Base-by-base conservation (phyloP, 2,888 invertebrate species). In the Pammene aurita region DNA sequence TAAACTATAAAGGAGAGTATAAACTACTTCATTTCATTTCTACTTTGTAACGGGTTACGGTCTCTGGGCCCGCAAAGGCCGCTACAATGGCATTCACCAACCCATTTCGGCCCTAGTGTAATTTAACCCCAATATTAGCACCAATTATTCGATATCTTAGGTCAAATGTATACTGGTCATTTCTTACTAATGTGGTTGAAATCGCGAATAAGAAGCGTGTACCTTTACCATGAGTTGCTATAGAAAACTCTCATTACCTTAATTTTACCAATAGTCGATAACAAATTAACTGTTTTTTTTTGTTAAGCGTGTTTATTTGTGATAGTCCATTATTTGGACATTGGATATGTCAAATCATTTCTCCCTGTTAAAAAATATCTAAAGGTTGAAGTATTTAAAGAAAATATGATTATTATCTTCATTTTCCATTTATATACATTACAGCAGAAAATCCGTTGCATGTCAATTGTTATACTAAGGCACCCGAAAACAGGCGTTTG, bases 41-140 rank as follows among this genome's bases (percentile, higher is more conserved):
- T 14, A 44, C 58, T 58, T 11, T 26, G 44, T 10, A 2, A 9
- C n/a, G 34, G 26, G 58, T 46, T 44, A 34, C 44, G 44, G 34
- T 44, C 58, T 6, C 58, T 11, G 44, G 42, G 44, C 14, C 44
- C 44, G 58, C 58, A 34, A 57, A 57, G n/a, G 26, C 44, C 44
- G 18, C 18, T 35, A 18, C 57, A 41, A 16, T 34, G n/a, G 13
- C 10, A 35, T 54, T 54, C 54, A 11, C 54, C n/a, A 54, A 54
- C 54, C 34, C 50, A 11, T 50, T 50, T 50, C 11, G 7, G 6
- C 13, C 54, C 54, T 34, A n/a, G 34, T 34, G 34, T 34, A 54
- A 34, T n/a, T 41, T 26, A 58, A 58, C 34, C 58, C 14, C 26
- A 44, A 41, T 18, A 44, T 10, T 34, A 54, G 7, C 34, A 34